Evolutionary conservation across 1,140 invertebrate genomes (phyloP).

Genomic region (Dreissena polymorpha): DNA sequence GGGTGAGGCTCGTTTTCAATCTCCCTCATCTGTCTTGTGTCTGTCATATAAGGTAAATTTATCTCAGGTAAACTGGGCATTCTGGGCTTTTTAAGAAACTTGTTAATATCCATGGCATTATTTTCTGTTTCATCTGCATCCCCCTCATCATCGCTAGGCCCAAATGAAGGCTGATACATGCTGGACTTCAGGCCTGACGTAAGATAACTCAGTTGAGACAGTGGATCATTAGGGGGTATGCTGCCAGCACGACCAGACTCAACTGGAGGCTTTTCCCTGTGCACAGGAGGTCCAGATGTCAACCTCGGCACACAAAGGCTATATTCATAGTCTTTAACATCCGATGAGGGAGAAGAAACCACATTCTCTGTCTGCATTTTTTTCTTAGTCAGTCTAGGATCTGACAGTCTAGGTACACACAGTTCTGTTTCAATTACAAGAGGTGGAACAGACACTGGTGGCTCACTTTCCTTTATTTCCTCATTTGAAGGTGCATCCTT

Average conservation of each 20-base stretch:
- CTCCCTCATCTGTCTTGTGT: constrained; percentile 13
- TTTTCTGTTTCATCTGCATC: neutral
- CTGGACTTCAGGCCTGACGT: neutral
- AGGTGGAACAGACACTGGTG: too few relatives aligned
- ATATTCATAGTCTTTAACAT: neutral
- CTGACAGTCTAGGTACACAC: constrained; percentile 1
- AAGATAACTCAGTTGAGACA: constrained; percentile 34
- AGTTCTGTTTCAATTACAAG: neutral
- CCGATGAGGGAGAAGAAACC: neutral
- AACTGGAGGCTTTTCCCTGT: neutral
- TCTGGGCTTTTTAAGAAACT: constrained; percentile 7
- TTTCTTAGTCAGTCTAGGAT: neutral
- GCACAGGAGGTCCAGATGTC: neutral
- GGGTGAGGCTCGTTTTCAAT: neutral
- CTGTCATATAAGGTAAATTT: constrained; percentile 8
- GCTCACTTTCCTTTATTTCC: neutral
- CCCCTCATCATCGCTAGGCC: constrained; percentile 25
- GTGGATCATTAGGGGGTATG: constrained; percentile 21
- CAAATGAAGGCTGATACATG: constrained; percentile 28
- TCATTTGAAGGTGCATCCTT: neutral
- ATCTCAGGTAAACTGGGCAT: constrained; percentile 31
- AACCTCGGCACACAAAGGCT: constrained; percentile 24
- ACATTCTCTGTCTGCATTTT: neutral
- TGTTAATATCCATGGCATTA: neutral
- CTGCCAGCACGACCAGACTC: neutral